These are phyloP conservation scores for Aquatica leii DNA, from an alignment of 2,888 invertebrate genomes.

Conservation along the genomic window DNA sequence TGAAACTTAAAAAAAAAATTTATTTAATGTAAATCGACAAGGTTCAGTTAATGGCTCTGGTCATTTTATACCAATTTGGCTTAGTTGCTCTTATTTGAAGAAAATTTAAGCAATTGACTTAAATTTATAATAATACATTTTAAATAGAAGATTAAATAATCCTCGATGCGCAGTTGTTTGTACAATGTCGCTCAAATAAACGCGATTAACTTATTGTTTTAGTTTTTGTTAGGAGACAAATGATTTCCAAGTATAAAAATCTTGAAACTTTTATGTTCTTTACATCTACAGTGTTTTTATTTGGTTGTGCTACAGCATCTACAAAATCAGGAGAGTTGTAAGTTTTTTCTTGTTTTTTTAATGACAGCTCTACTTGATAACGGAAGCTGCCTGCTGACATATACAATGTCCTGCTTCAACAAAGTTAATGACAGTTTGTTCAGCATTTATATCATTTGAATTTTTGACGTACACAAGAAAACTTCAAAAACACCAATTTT, in stretches of 20 bases:
- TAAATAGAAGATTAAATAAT: background rate
- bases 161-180: background rate
- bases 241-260: background rate
- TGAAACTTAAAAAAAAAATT: too few species aligned
- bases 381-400: background rate
- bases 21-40: too few species aligned
- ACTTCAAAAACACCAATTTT: conserved; percentile 32
- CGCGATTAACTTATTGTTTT: background rate
- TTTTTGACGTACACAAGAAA: conserved; percentile 21
- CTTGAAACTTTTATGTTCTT: background rate
- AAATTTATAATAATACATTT: background rate
- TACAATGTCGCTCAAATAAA: background rate
- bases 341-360: background rate
- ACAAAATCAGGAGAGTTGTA: background rate
- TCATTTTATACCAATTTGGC: background rate
- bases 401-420: too few species aligned
- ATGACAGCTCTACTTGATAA: background rate
- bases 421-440: background rate
- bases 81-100: background rate
- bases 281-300: background rate
- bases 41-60: background rate
- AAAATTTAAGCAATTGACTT: background rate
- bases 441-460: background rate
- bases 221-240: background rate
- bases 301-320: background rate